Conservation (phyloP, 2,113 vertebrate species). For the Suncus etruscus region DNA sequence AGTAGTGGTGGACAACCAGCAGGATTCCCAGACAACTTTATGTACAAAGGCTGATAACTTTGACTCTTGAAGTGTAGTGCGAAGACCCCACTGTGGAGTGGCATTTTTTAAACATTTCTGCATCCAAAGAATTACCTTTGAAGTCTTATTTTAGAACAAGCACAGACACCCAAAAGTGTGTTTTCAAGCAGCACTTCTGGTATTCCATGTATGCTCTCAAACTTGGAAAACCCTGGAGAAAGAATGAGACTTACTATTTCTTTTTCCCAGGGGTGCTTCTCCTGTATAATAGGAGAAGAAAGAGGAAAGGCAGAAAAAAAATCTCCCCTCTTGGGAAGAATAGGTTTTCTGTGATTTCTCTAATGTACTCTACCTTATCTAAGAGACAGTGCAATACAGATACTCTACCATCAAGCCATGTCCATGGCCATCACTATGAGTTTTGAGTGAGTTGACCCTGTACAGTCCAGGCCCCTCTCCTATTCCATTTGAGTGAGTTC, state of each 20-base stretch:
- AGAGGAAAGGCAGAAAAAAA: background rate
- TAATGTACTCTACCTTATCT: background rate
- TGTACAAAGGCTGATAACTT: slow-evolving; percentile 14
- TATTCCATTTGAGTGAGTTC: background rate
- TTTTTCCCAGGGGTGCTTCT: background rate
- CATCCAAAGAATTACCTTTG: background rate
- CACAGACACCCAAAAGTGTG: background rate
- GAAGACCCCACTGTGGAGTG: background rate
- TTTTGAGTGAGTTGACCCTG: background rate
- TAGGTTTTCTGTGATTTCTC: background rate
- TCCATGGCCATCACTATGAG: no score
- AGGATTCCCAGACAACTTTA: slow-evolving; percentile 55
- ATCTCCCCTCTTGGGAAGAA: no score
- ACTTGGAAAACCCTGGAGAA: background rate
- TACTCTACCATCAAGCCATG: no score
- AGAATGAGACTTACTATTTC: background rate
- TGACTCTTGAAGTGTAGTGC: background rate
- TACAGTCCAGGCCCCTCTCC: background rate
- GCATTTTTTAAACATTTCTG: background rate
- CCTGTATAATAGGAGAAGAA: background rate
- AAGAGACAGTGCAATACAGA: no score
- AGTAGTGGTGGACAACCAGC: background rate
- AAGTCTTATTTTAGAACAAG: slow-evolving; percentile 35
- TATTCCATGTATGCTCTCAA: background rate
- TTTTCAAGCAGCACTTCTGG: background rate